These are phyloP conservation scores for Andrena hattorfiana DNA, from an alignment of 2,888 invertebrate species.

Conservation along the genomic window DNA sequence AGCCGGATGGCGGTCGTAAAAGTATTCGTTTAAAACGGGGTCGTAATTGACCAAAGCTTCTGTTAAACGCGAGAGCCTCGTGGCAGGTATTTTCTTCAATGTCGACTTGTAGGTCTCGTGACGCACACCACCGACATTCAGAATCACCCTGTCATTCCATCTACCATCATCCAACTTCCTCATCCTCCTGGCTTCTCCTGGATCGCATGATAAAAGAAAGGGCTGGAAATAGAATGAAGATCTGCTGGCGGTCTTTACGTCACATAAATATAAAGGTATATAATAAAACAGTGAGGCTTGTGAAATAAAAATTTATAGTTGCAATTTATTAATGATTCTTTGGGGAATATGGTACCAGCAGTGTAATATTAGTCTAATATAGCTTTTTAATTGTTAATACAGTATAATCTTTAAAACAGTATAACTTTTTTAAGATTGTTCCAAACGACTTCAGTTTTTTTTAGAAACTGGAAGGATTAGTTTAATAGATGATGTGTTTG, in stretches of 20 bases:
- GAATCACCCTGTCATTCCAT: constrained; percentile 87
- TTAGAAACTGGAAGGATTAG: too few relatives aligned
- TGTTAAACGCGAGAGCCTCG: constrained; percentile 95
- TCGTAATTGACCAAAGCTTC: constrained; percentile 99
- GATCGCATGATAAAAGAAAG: constrained; percentile 31
- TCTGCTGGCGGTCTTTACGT: background rate
- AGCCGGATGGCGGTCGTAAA: constrained; percentile 99
- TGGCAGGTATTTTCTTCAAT: constrained; percentile 98
- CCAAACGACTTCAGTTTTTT: too few relatives aligned
- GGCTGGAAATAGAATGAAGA: background rate
- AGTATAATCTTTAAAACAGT: too few relatives aligned
- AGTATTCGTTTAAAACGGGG: constrained; percentile 99
- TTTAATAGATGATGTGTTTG: too few relatives aligned
- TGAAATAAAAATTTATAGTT: background rate
- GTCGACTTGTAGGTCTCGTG: constrained; percentile 98
- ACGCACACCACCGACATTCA: constrained; percentile 99
- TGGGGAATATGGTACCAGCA: too few relatives aligned
- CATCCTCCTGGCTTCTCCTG: constrained; percentile 13
- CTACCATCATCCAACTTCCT: constrained; percentile 87
- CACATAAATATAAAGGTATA: too few relatives aligned
- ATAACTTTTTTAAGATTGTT: too few relatives aligned
- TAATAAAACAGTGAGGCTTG: background rate
- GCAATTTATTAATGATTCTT: background rate
- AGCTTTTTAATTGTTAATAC: too few relatives aligned
- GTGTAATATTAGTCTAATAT: too few relatives aligned